phyloP scores from a whole-genome alignment of 1,140 invertebrate genomes.

The Zaprionus inermis region DNA sequence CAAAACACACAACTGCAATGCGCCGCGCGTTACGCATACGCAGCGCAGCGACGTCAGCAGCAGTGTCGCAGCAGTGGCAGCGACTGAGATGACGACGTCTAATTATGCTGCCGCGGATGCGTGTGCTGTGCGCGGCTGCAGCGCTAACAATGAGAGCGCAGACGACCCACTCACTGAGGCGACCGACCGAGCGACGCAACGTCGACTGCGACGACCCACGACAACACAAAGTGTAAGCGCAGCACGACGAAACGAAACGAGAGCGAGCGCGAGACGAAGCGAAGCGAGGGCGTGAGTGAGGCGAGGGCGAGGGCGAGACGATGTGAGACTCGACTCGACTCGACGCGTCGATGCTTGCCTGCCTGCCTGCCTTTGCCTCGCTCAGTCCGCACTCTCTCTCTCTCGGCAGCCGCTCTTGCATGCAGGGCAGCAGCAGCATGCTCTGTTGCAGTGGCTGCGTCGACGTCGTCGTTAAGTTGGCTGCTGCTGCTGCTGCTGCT shows the following conservation, averaged over 20 bases:
- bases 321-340: too few species aligned
- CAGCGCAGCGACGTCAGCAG: constrained; percentile 28
- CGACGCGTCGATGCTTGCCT: constrained; percentile 32
- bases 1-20: constrained; percentile 34
- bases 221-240: constrained; percentile 65
- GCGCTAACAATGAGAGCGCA: constrained; percentile 24
- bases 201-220: constrained; percentile 59
- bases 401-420: constrained; percentile 27
- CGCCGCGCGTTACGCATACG: constrained; percentile 46
- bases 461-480: constrained; percentile 15
- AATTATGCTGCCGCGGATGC: constrained; percentile 45
- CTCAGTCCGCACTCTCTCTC: constrained; percentile 21
- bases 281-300: constrained; percentile 26
- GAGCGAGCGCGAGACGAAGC: constrained; percentile 5
- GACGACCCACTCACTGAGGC: constrained; percentile 52
- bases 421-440: constrained; percentile 17
- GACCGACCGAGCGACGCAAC: constrained; percentile 51
- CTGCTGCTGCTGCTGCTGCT: constrained; percentile 38
- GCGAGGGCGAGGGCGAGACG: constrained; percentile 15
- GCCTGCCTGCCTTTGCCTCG: constrained; percentile 20
- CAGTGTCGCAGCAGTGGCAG: neutral
- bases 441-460: neutral
- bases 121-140: constrained; percentile 2
- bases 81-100: constrained; percentile 34
- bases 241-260: constrained; percentile 46